Evolutionary conservation across 2,113 vertebrate genomes (phyloP).

Genomic region (Gambusia affinis): DNA sequence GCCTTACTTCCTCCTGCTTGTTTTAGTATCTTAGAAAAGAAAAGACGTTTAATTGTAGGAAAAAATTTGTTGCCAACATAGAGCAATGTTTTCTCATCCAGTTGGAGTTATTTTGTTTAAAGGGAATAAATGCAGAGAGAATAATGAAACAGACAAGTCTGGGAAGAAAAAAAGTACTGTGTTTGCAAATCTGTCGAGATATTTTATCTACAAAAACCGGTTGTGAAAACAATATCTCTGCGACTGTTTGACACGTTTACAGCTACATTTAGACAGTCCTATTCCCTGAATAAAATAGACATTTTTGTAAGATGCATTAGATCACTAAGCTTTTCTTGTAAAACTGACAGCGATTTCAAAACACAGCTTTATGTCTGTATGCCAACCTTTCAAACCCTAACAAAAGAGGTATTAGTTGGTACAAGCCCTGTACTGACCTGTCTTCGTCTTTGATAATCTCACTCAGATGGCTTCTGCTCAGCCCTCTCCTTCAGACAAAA

Average conservation of each 20-base stretch:
- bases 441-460: constrained; percentile 55
- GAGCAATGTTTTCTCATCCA: constrained; percentile 63
- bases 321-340: constrained; percentile 37
- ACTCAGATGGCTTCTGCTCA: constrained; percentile 35
- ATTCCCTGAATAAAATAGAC: constrained; percentile 3
- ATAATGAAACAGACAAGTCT: constrained; percentile 47
- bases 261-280: constrained; percentile 9
- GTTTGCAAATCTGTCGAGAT: constrained; percentile 34
- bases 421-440: constrained; percentile 55
- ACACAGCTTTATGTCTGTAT: constrained; percentile 24
- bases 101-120: constrained; percentile 62
- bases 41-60: constrained; percentile 60
- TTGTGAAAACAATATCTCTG: constrained; percentile 15
- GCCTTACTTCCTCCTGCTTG: constrained; percentile 24
- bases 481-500: constrained; percentile 31
- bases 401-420: constrained; percentile 65
- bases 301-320: constrained; percentile 13
- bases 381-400: constrained; percentile 54
- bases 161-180: constrained; percentile 34
- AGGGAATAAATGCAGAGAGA: constrained; percentile 58
- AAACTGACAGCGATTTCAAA: constrained; percentile 44
- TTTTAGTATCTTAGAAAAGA: constrained; percentile 36
- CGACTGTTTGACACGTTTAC: constrained; percentile 14
- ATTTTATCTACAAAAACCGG: constrained; percentile 63
- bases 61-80: constrained; percentile 43